These are phyloP conservation scores for Halictus rubicundus DNA, from an alignment of 1,140 invertebrate species.

Conservation along the genomic window DNA sequence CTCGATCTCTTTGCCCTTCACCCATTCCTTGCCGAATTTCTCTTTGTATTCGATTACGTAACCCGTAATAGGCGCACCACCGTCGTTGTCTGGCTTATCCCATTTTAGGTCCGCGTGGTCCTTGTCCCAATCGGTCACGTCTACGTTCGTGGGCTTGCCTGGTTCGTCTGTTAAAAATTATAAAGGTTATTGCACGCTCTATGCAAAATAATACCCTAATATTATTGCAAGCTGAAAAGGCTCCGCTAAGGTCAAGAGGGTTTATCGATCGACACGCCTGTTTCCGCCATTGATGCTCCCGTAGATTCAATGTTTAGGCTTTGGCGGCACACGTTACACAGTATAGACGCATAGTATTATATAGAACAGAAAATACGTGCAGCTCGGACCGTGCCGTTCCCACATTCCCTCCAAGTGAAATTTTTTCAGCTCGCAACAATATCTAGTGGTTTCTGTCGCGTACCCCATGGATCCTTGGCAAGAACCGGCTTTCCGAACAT, in stretches of 20 bases:
- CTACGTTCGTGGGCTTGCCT: conserved; percentile 93
- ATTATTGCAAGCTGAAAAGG: no score
- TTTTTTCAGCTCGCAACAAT: no score
- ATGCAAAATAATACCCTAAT: not conserved
- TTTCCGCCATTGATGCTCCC: no score
- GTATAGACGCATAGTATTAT: no score
- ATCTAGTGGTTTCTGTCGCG: not conserved
- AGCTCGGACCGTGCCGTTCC: no score
- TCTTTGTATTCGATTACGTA: conserved; percentile 97
- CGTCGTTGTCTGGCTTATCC: conserved; percentile 93
- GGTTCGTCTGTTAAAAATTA: conserved; percentile 88
- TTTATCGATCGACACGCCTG: no score
- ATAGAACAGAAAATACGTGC: no score
- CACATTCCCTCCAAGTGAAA: no score
- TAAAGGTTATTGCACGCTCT: not conserved
- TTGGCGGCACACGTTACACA: no score
- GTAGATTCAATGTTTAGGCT: no score
- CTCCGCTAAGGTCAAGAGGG: no score
- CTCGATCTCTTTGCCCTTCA: conserved; percentile 88
- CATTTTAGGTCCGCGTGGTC: conserved; percentile 97
- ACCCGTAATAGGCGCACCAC: conserved; percentile 95
- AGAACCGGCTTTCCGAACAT: conserved; percentile 91
- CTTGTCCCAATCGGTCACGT: conserved; percentile 97
- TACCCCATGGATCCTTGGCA: conserved; percentile 99
- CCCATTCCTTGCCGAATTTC: conserved; percentile 95